phyloP scores from a whole-genome alignment of 2,797 vertebrate genomes.

The Cryptoprocta ferox region DNA sequence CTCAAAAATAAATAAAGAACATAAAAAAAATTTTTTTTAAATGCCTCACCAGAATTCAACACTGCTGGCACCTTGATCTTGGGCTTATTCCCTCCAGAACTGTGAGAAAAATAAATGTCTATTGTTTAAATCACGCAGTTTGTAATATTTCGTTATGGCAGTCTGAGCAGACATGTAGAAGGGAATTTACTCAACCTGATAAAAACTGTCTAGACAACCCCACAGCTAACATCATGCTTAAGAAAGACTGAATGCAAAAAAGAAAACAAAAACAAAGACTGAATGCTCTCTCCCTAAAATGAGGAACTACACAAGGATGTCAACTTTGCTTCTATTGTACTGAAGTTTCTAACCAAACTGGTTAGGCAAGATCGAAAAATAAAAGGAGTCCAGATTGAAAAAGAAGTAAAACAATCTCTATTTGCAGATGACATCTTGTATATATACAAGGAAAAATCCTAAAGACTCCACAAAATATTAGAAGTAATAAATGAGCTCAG shows the following conservation, averaged over 20 bases:
- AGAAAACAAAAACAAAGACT: not conserved
- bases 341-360: not conserved
- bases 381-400: not conserved
- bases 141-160: not conserved
- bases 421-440: not conserved
- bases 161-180: not conserved
- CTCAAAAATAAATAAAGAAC: too few relatives aligned
- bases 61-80: not conserved
- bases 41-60: not conserved
- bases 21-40: too few relatives aligned
- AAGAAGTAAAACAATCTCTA: not conserved
- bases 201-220: not conserved
- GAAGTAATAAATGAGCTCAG: not conserved
- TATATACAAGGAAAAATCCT: not conserved
- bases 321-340: not conserved
- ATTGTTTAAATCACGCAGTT: not conserved
- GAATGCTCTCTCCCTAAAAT: not conserved
- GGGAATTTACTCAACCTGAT: not conserved
- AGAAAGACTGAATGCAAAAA: not conserved
- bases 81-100: not conserved
- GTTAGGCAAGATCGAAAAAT: not conserved
- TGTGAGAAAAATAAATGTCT: not conserved
- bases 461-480: not conserved
- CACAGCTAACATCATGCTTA: not conserved
- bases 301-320: not conserved